A percentile compares a stretch with the other conserved stretches of the same genome.
Conservation (phyloP, 1,140 invertebrate species). For the Bombus polaris region DNA sequence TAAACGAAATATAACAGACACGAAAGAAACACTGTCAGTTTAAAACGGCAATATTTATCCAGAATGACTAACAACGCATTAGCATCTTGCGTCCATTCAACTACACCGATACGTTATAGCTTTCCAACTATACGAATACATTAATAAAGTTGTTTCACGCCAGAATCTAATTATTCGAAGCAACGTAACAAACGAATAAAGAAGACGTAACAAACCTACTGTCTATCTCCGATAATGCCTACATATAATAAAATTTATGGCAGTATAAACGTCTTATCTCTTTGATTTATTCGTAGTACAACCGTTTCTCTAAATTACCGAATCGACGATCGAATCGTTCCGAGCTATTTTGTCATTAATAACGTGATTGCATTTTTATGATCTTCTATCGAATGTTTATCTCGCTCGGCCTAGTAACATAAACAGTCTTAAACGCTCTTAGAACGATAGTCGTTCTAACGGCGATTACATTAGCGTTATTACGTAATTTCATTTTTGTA, state of each 20-base stretch:
- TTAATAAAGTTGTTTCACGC: not conserved
- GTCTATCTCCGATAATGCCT: not conserved
- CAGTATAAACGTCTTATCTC: too few relatives aligned
- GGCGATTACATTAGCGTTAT: too few relatives aligned
- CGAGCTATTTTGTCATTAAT: not conserved
- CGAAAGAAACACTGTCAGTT: not conserved
- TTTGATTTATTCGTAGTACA: too few relatives aligned
- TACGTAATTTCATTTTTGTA: too few relatives aligned
- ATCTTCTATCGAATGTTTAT: not conserved
- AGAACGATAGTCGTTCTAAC: too few relatives aligned
- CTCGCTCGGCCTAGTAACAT: too few relatives aligned
- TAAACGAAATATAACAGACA: not conserved
- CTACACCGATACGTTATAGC: not conserved
- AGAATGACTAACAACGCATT: constrained; percentile 11
- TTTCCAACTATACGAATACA: not conserved
- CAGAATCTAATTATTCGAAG: not conserved
- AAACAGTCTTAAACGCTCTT: too few relatives aligned
- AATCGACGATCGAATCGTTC: not conserved
- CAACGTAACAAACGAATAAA: not conserved
- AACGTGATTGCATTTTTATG: not conserved
- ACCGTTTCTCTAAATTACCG: too few relatives aligned
- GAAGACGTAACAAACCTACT: not conserved
- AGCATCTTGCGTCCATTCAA: not conserved
- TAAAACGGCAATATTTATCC: not conserved
- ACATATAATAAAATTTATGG: too few relatives aligned